A percentile compares a stretch with the other conserved stretches of the same genome.
Conservation (phyloP, 1,140 invertebrate species). For the Drosophila pallidifrons region DNA sequence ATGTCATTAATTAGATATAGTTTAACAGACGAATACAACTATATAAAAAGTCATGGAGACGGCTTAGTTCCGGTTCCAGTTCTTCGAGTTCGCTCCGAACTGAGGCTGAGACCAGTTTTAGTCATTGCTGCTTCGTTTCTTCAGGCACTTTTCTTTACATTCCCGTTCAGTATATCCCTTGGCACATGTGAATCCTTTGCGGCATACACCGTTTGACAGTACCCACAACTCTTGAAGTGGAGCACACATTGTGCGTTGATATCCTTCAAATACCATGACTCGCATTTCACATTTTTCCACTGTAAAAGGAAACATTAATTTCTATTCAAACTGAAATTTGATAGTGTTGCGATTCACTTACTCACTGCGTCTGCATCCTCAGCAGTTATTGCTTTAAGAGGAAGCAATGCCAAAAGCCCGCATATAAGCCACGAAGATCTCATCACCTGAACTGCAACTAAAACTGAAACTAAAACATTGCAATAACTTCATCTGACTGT, state of each 20-base stretch:
- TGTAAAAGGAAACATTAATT: background rate
- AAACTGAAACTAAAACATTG: background rate
- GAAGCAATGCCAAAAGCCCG: background rate
- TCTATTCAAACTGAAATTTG: background rate
- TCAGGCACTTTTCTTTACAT: background rate
- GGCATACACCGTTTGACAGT: constrained; percentile 4
- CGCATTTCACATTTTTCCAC: constrained; percentile 7
- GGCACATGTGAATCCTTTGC: constrained; percentile 23
- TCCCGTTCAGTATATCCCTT: constrained; percentile 23
- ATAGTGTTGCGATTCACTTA: background rate
- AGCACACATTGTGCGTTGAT: constrained; percentile 9
- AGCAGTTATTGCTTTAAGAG: background rate
- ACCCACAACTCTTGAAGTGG: constrained; percentile 30
- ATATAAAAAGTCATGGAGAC: too few relatives aligned
- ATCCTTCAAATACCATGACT: constrained; percentile 11
- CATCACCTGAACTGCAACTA: background rate
- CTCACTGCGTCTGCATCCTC: background rate
- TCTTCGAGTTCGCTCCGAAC: background rate
- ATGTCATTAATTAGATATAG: too few relatives aligned
- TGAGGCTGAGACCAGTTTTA: too few relatives aligned
- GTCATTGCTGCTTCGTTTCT: background rate
- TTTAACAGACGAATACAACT: too few relatives aligned
- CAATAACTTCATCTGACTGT: background rate
- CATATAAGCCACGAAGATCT: background rate
- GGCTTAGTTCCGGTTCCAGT: background rate